phyloP scores from a whole-genome alignment of 2,113 vertebrate genomes.

The Nannospalax galili region DNA sequence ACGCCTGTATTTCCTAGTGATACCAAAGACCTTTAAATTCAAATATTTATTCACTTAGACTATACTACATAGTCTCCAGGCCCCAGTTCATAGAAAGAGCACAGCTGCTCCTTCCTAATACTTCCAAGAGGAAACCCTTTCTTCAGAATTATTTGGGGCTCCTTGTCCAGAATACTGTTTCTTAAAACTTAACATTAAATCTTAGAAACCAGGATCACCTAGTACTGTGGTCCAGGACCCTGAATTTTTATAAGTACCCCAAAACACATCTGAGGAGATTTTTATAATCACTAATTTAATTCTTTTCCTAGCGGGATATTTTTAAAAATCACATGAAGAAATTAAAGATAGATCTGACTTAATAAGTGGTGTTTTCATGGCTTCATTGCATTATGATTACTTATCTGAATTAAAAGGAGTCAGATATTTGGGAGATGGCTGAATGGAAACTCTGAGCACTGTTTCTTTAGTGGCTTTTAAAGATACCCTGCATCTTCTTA shows the following conservation, averaged over 20 bases:
- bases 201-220: background rate
- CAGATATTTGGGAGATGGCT: constrained; percentile 74
- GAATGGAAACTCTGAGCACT: constrained; percentile 77
- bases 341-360: constrained; percentile 9
- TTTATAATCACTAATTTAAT: background rate
- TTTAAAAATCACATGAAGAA: background rate
- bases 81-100: background rate
- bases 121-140: background rate
- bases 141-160: background rate
- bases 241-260: background rate
- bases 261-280: background rate
- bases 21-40: background rate
- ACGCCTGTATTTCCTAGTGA: background rate
- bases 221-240: background rate
- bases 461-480: constrained; percentile 78
- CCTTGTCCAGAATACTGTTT: background rate
- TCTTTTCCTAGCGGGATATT: background rate
- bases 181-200: background rate
- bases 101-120: background rate
- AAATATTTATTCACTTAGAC: background rate
- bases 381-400: constrained; percentile 53
- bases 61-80: background rate
- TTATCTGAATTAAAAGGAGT: constrained; percentile 77
- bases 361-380: background rate
- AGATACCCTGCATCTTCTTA: constrained; percentile 76